Conservation (phyloP, 2,113 vertebrate genomes). For the Saguinus midas region DNA sequence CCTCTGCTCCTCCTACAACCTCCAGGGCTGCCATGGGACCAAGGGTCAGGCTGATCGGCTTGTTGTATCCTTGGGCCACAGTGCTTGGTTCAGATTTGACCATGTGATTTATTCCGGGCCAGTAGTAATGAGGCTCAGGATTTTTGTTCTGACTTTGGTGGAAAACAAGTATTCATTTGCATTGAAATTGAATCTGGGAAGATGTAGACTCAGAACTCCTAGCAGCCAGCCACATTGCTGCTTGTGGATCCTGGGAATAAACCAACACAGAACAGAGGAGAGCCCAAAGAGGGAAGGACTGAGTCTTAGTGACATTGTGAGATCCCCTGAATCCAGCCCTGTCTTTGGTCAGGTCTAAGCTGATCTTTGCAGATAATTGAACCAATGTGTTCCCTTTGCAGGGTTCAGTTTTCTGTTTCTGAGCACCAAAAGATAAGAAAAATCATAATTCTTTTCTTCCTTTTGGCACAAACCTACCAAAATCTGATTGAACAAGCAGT, state of each 20-base stretch:
- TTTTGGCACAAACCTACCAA: not conserved
- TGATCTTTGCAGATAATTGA: not conserved
- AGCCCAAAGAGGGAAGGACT: not conserved
- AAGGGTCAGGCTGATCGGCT: not conserved
- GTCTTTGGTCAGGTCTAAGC: not conserved
- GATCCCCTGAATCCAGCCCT: too few relatives aligned
- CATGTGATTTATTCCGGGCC: not conserved
- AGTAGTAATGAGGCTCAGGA: not conserved
- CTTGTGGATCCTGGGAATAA: not conserved
- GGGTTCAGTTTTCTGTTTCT: not conserved
- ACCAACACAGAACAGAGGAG: not conserved
- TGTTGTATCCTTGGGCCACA: not conserved
- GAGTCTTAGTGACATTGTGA: not conserved
- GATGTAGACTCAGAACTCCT: not conserved
- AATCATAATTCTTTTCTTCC: not conserved
- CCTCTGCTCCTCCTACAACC: too few relatives aligned
- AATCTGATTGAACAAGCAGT: not conserved
- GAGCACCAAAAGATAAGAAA: not conserved
- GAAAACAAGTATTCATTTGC: not conserved
- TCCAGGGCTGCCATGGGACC: too few relatives aligned
- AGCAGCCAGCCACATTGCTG: not conserved
- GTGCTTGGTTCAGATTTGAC: not conserved
- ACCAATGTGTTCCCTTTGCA: not conserved
- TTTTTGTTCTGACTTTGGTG: not conserved
- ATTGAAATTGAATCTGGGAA: not conserved